phyloP scores from a whole-genome alignment of 2,113 vertebrate genomes.

The Myanophis thanlyinensis region DNA sequence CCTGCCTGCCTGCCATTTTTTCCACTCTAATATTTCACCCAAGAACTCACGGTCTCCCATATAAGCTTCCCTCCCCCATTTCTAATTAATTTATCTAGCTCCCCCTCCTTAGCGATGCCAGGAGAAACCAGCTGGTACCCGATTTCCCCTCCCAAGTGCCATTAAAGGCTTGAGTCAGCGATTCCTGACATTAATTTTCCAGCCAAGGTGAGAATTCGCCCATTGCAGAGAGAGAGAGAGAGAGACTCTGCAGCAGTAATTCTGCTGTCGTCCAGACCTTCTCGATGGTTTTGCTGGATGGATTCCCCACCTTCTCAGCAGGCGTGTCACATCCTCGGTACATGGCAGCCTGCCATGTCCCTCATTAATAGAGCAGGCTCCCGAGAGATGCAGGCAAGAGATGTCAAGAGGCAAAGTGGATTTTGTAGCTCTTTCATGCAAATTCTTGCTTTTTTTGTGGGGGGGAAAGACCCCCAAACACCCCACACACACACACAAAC shows the following conservation, averaged over 20 bases:
- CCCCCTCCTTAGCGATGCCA: neutral
- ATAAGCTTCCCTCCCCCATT: neutral
- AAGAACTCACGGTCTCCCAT: no score
- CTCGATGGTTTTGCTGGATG: neutral
- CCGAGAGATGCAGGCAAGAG: neutral
- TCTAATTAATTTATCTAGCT: slow-evolving; percentile 9
- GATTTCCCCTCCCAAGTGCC: neutral
- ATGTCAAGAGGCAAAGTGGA: neutral
- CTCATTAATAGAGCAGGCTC: neutral
- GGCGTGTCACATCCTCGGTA: neutral
- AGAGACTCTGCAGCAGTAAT: neutral
- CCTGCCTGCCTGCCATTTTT: no score
- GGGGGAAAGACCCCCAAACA: no score
- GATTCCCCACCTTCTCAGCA: neutral
- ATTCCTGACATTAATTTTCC: neutral
- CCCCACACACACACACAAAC: no score
- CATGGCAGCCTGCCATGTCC: neutral
- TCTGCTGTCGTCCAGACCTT: neutral
- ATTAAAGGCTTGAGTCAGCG: slow-evolving; percentile 19
- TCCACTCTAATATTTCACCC: neutral
- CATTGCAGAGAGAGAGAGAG: no score
- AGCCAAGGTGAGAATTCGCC: neutral
- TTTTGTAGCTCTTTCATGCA: neutral
- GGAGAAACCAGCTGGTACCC: slow-evolving; percentile 8
- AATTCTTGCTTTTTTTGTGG: neutral